phyloP scores from a whole-genome alignment of 2,113 vertebrate genomes.

The Callithrix jacchus region DNA sequence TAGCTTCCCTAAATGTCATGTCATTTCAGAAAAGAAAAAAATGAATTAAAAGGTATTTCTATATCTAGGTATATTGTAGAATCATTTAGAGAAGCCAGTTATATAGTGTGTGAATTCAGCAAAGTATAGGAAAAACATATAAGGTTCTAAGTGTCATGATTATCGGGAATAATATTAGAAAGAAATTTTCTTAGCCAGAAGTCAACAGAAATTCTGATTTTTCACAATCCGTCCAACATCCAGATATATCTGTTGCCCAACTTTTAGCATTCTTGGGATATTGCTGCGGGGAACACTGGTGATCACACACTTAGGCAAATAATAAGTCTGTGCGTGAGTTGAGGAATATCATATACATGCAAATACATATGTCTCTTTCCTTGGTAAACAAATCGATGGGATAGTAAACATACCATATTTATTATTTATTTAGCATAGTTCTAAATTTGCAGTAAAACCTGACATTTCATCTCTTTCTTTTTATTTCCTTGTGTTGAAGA shows the following conservation, averaged over 20 bases:
- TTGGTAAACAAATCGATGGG: background rate
- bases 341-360: background rate
- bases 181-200: background rate
- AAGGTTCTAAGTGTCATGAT: background rate
- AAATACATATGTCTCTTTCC: background rate
- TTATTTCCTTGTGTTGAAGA: background rate
- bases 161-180: background rate
- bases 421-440: background rate
- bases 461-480: background rate
- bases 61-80: background rate
- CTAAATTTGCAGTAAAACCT: background rate
- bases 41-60: background rate
- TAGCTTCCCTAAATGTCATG: background rate
- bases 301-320: background rate
- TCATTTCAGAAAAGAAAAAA: background rate
- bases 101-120: background rate
- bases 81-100: background rate
- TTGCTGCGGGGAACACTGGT: background rate
- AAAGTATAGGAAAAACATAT: background rate
- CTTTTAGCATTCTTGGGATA: background rate
- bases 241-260: background rate
- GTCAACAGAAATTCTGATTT: background rate
- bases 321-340: background rate
- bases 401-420: background rate
- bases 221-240: background rate